These are phyloP conservation scores for Strix aluco DNA, from an alignment of 2,113 vertebrate species.

Conservation along the genomic window DNA sequence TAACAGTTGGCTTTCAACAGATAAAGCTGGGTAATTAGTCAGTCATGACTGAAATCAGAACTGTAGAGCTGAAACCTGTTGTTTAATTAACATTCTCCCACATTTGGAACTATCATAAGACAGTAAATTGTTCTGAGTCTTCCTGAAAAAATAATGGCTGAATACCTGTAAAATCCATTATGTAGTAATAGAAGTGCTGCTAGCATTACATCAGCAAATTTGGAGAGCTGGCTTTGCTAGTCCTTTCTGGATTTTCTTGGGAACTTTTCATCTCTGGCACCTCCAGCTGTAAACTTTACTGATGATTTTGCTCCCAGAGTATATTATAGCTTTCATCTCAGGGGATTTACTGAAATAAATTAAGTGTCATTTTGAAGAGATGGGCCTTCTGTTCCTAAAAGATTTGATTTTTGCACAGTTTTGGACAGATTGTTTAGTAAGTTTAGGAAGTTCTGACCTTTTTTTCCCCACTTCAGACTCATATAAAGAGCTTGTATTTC, in stretches of 20 bases:
- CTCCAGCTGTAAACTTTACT: background rate
- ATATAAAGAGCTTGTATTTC: background rate
- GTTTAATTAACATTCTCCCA: background rate
- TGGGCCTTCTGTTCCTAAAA: background rate
- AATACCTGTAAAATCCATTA: background rate
- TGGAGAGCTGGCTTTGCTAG: background rate
- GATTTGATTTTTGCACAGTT: background rate
- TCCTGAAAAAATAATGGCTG: background rate
- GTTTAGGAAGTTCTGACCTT: background rate
- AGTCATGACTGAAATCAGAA: background rate
- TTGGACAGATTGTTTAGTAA: background rate
- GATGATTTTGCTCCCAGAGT: background rate
- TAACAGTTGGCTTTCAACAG: slow-evolving; percentile 24
- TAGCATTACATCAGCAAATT: background rate
- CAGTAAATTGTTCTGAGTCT: background rate
- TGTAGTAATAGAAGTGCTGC: background rate
- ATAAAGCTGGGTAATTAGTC: background rate
- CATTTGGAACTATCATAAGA: background rate
- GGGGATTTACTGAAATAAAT: background rate
- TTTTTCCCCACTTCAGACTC: background rate
- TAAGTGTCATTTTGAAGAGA: background rate
- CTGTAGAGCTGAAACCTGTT: background rate
- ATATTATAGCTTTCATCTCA: background rate
- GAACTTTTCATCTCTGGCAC: background rate
- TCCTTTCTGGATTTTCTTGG: background rate